Percentiles rank a stretch among this genome's conserved stretches.
phyloP scores from a whole-genome alignment of 2,113 vertebrate species.

The Rostratula benghalensis region DNA sequence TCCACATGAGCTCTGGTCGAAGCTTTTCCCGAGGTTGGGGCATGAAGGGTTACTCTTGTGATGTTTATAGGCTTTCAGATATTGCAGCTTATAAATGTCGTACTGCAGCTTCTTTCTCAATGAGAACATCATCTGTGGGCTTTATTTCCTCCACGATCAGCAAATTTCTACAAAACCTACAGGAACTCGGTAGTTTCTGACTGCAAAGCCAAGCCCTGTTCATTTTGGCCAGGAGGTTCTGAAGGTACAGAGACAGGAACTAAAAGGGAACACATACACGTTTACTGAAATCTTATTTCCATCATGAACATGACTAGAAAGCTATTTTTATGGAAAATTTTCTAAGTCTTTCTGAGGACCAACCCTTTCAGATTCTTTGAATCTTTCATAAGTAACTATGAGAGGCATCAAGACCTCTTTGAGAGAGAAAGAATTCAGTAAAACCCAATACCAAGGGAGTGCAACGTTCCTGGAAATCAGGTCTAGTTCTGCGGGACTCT shows the following conservation, averaged over 20 bases:
- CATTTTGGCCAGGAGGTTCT: background rate
- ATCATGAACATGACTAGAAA: background rate
- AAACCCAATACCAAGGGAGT: background rate
- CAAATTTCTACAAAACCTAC: background rate
- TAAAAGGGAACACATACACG: background rate
- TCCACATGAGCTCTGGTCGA: background rate
- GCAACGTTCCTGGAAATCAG: background rate
- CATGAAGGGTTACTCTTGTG: background rate
- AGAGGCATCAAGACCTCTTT: background rate
- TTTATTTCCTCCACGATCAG: background rate
- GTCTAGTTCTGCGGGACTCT: background rate
- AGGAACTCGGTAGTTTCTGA: no score
- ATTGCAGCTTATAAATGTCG: background rate
- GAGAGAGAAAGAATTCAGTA: background rate
- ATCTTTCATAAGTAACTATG: background rate
- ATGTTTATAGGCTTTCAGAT: background rate
- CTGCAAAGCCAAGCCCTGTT: fast-evolving
- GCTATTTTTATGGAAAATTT: background rate
- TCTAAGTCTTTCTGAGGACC: background rate
- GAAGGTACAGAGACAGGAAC: background rate
- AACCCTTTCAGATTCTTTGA: background rate
- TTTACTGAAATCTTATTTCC: background rate
- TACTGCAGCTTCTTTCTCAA: background rate
- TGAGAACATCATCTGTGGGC: background rate
- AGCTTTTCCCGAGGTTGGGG: background rate